phyloP scores from a whole-genome alignment of 2,888 invertebrate species.

The Spialia ferax region DNA sequence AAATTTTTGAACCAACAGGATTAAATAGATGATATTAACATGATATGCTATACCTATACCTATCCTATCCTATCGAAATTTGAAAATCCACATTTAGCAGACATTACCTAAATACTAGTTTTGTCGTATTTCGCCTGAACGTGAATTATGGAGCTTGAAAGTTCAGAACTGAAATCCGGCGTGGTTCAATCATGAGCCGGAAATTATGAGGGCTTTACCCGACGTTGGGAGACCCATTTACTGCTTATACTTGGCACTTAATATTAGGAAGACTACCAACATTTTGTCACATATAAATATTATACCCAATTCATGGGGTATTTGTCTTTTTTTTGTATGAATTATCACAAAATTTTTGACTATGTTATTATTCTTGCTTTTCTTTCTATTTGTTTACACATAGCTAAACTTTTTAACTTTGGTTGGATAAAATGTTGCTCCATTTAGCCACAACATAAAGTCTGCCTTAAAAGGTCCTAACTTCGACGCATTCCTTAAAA shows the following conservation, averaged over 20 bases:
- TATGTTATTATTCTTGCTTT: background rate
- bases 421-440: background rate
- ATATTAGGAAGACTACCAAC: background rate
- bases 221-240: background rate
- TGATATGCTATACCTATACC: no score
- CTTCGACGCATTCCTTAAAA: constrained; percentile 31
- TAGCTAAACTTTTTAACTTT: background rate
- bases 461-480: constrained; percentile 30
- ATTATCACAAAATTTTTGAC: background rate
- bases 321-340: no score
- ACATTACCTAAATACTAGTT: background rate
- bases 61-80: background rate
- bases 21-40: background rate
- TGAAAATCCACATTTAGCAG: background rate
- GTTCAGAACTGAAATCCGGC: constrained; percentile 13
- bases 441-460: constrained; percentile 12
- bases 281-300: background rate
- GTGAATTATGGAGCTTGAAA: constrained; percentile 3
- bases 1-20: no score
- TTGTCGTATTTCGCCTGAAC: background rate
- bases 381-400: no score
- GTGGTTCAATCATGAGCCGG: constrained; percentile 8
- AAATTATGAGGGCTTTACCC: constrained; percentile 8
- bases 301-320: no score
- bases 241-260: background rate